Base-by-base conservation (phyloP, 2,888 invertebrate species). In the Eueremaeus valkanovi region DNA sequence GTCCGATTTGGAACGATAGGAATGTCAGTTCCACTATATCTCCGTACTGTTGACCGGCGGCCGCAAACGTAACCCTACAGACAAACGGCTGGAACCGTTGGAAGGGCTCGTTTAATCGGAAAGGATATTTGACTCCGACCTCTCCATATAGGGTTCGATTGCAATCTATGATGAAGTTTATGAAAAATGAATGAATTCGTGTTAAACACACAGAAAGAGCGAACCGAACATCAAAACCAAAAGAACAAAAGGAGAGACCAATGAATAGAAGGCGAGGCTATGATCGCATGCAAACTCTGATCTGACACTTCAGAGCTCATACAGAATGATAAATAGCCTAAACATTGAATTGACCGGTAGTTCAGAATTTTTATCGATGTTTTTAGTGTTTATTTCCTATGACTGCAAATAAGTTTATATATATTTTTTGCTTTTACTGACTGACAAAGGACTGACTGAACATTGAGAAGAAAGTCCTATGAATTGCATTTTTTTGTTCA, bases 91-190 rank as follows among this genome's bases (percentile, higher is more conserved):
- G 86, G 81, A 89, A 88, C 81, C 89, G 89, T 83, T 90, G 90
- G 72, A 88, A 85, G 33, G 92, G 91, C 79, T 90, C 86, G 76
- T 90, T 88, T 78, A 92, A 88, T 83, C 90, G 90, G 81, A 92
- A 84, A 27, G 79, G 77, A 85, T 92, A 92, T 33, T 91, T 92
- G 78, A 89, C 87, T 0, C 91, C 91, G 74, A 90, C 89, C 82
- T 91, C 90, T 0, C 92, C 92, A 85, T 88, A 90, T 83, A 91
- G 90, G 31, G 92, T 92, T 81, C 90, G 87, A 85, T 92, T 92
- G 86, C 92, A 92, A 58, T 90, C 92, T 92, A 51, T 74, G 1
- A 18, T 36, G 29, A 6, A 40, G 36, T 66, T 21, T 36, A 36
- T 36, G 36, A 66, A 66, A 66, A 66, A 66, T 66, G 66, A 21